A percentile compares a stretch with the other conserved stretches of the same genome.
Evolutionary conservation across 2,888 invertebrate species (phyloP).

Genomic region (Sycophila texana): DNA sequence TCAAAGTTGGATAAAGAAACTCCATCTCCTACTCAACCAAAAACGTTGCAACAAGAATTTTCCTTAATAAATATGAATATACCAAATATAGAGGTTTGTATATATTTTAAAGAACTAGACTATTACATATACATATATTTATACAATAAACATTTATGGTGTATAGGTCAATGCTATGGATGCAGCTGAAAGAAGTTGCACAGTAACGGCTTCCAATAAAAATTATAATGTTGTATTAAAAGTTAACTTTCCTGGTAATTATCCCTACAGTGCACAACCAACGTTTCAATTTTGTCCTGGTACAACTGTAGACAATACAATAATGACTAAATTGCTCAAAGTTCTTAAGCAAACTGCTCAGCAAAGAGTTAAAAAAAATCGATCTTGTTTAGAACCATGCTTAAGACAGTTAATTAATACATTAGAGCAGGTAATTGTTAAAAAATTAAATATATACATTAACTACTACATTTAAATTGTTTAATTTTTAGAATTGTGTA

Average conservation of each 20-base stretch:
- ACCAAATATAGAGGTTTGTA: slow-evolving; percentile 82
- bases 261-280: slow-evolving; percentile 83
- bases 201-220: slow-evolving; percentile 78
- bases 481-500: slow-evolving; percentile 66
- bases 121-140: not conserved
- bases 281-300: slow-evolving; percentile 83
- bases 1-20: slow-evolving; percentile 68
- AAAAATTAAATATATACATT: slow-evolving; percentile 56
- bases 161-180: slow-evolving; percentile 78
- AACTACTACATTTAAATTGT: slow-evolving; percentile 50
- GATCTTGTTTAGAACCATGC: slow-evolving; percentile 92
- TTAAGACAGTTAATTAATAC: slow-evolving; percentile 83
- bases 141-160: not conserved
- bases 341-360: slow-evolving; percentile 88
- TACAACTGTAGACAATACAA: slow-evolving; percentile 83
- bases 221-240: slow-evolving; percentile 79
- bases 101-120: not conserved
- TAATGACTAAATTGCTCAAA: slow-evolving; percentile 86
- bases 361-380: slow-evolving; percentile 89
- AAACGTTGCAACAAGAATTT: slow-evolving; percentile 85
- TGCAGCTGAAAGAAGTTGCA: slow-evolving; percentile 78
- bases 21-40: slow-evolving; percentile 76
- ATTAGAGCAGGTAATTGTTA: slow-evolving; percentile 77
- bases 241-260: slow-evolving; percentile 84
- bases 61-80: slow-evolving; percentile 85